Evolutionary conservation across 1,140 invertebrate species (phyloP), one percentile per base, ranked within the genome.

Genomic region (Drusus annulatus): DNA sequence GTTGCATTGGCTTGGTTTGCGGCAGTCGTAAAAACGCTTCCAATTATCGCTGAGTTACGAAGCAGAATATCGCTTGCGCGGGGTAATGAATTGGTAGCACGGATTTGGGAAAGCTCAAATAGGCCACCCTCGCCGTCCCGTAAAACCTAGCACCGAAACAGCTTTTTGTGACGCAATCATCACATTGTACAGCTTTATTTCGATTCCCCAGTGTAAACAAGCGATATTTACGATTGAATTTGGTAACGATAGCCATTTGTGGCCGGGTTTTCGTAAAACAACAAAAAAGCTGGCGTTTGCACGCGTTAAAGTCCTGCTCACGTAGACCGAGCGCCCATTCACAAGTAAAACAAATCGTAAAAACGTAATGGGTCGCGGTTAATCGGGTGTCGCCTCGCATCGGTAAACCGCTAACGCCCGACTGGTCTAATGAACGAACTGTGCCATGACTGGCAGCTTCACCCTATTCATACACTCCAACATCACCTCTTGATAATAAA

Each of bases 221-320:
- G 65, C 65, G 36, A 69, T 69, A 69, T 69, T 69, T 69, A 69
- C 45, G 65, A 69, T 69, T 69, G 65, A 69, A 69, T 69, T 69
- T 50, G 15, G 31, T 17, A 45, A 69, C 36, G n/a, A 17, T 19
- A n/a, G 65, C 65, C 65, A 19, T 45, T 69, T 17, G 62, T 16
- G 36, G 65, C 45, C 6, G 28, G n/a, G 36, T 36, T 45, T 50
- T 45, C 65, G 16, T 17, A 19, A 7, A 50, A 45, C 36, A 69
- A 63, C 17, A 69, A 69, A 69, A 69, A 69, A 36, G 65, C 28
- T 19, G 2, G 31, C 31, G 63, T 21, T 21, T 31, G 31, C 23
- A 31, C 25, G 25, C 28, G 31, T 45, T 45, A 50, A 45, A 69
- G 65, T 23, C 13, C 31, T 16, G 25, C 13, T 31, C 63, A 21